Conservation (phyloP, 2,113 vertebrate genomes). For the Genyomyrus donnyi region DNA sequence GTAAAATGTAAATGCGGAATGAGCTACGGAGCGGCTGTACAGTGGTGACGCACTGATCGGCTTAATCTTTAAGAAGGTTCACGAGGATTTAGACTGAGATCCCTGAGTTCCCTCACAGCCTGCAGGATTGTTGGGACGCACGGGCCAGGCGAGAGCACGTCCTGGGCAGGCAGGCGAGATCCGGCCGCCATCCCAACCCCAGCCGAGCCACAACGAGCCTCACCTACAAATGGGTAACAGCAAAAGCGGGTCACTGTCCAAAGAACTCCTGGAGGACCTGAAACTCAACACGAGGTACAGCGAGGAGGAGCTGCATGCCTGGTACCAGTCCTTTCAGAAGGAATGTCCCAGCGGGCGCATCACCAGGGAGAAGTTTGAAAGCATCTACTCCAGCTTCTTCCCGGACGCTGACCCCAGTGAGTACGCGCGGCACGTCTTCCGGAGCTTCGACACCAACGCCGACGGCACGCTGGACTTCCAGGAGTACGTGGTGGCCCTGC, state of each 20-base stretch:
- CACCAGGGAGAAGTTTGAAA: conserved; percentile 64
- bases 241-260: conserved; percentile 68
- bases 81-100: conserved; percentile 58
- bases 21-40: neutral
- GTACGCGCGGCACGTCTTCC: conserved; percentile 68
- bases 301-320: conserved; percentile 59
- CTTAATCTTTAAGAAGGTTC: conserved; percentile 60
- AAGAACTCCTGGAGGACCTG: conserved; percentile 66
- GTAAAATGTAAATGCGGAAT: neutral
- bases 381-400: conserved; percentile 73
- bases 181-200: neutral
- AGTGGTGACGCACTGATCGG: conserved; percentile 55
- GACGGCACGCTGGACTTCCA: conserved; percentile 73
- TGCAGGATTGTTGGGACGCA: conserved; percentile 5
- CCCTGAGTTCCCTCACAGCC: conserved; percentile 49
- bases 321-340: conserved; percentile 72
- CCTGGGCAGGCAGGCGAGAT: neutral
- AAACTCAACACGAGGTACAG: conserved; percentile 70
- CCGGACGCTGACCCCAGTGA: conserved; percentile 62
- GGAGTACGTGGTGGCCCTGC: conserved; percentile 72
- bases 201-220: neutral
- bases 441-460: conserved; percentile 70
- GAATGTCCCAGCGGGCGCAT: conserved; percentile 69
- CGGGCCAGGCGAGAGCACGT: neutral
- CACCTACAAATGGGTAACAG: conserved; percentile 62